Evolutionary conservation across 2,888 invertebrate species (phyloP).

Genomic region (Drosophila mercatorum): DNA sequence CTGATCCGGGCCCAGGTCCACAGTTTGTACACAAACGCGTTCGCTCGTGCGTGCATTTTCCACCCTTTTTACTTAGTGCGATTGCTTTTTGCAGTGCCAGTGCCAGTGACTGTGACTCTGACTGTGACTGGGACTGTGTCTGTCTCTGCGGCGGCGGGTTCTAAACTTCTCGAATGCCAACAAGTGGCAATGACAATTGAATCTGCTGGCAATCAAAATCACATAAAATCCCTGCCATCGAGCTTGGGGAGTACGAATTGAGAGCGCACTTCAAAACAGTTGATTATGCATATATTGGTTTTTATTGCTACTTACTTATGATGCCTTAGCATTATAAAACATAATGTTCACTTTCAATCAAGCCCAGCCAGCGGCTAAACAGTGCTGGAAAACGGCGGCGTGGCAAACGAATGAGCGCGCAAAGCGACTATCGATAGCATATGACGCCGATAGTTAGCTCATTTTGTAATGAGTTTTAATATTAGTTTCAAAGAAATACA

Average conservation of each 20-base stretch:
- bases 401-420: no score
- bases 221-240: constrained; percentile 63
- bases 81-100: constrained; percentile 47
- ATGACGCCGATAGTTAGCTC: background rate
- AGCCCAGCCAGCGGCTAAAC: background rate
- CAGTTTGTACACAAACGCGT: constrained; percentile 17
- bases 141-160: background rate
- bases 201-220: constrained; percentile 80
- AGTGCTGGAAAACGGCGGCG: background rate
- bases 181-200: constrained; percentile 81
- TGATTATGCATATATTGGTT: constrained; percentile 37
- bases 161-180: constrained; percentile 45
- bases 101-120: background rate
- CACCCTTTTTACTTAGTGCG: constrained; percentile 64
- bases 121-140: background rate
- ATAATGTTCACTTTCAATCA: constrained; percentile 16
- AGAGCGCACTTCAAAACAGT: constrained; percentile 35
- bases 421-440: constrained; percentile 1
- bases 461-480: background rate
- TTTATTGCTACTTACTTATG: constrained; percentile 20
- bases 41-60: constrained; percentile 65
- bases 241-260: constrained; percentile 14
- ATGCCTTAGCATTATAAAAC: constrained; percentile 8
- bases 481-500: background rate
- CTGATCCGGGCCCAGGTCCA: background rate